These are phyloP conservation scores for Patella pellucida DNA, from an alignment of 2,888 invertebrate species.

Conservation along the genomic window DNA sequence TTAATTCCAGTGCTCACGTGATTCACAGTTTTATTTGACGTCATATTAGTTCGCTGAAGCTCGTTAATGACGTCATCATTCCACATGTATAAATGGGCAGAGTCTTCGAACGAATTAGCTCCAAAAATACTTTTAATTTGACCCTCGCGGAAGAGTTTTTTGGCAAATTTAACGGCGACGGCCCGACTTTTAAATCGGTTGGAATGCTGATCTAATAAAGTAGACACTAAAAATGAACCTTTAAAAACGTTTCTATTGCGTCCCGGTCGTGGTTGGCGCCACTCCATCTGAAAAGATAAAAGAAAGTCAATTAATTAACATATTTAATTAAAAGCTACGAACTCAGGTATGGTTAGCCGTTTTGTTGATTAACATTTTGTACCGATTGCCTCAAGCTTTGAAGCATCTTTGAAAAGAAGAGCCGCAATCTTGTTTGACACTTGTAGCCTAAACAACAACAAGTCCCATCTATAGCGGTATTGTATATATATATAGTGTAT, in stretches of 20 bases:
- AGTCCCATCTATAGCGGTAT: too few species aligned
- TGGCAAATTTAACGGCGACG: conserved; percentile 57
- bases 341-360: too few species aligned
- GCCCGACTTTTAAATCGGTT: conserved; percentile 54
- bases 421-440: too few species aligned
- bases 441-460: too few species aligned
- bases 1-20: background rate
- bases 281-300: conserved; percentile 51
- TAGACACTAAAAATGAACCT: conserved; percentile 64
- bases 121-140: conserved; percentile 60
- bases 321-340: too few species aligned
- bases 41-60: conserved; percentile 37
- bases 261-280: conserved; percentile 35
- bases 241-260: conserved; percentile 57
- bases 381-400: too few species aligned
- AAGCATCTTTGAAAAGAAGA: too few species aligned
- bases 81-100: conserved; percentile 62
- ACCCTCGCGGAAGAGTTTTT: conserved; percentile 60
- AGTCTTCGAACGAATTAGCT: conserved; percentile 60
- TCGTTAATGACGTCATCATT: conserved; percentile 44
- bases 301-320: background rate
- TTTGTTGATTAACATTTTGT: too few species aligned
- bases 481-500: too few species aligned
- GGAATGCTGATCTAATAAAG: conserved; percentile 57
- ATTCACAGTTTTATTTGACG: conserved; percentile 35